These are phyloP conservation scores for Deroptyus accipitrinus DNA, from an alignment of 2,113 vertebrate species.

Conservation along the genomic window DNA sequence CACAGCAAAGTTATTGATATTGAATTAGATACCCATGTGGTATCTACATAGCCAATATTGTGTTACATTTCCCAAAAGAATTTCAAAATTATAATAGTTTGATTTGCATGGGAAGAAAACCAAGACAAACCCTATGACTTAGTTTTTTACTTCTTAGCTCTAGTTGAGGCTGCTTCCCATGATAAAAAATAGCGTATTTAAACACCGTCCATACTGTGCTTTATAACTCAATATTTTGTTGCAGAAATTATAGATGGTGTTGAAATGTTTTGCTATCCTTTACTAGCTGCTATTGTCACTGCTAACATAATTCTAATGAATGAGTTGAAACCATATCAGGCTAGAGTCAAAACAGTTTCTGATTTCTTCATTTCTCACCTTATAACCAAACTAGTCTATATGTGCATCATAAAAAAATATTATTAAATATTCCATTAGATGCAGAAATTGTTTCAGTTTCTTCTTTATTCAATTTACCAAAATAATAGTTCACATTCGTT, in stretches of 20 bases:
- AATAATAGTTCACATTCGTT: not conserved
- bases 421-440: not conserved
- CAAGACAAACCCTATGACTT: not conserved
- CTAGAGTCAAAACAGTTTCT: not conserved
- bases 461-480: not conserved
- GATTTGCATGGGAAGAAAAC: not conserved
- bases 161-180: not conserved
- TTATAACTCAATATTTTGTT: not conserved
- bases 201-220: not conserved
- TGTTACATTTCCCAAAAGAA: not conserved
- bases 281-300: not conserved
- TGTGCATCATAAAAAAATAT: not conserved
- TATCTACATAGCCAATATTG: not conserved
- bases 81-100: not conserved
- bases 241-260: not conserved
- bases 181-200: not conserved
- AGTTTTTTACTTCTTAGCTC: not conserved
- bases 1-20: not conserved
- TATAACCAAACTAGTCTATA: not conserved
- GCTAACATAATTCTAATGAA: not conserved
- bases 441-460: not conserved
- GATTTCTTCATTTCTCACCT: not conserved
- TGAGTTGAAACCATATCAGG: not conserved
- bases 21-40: not conserved
- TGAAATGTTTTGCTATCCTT: not conserved